These are phyloP conservation scores for Schizaphis graminum DNA, from an alignment of 2,888 invertebrate genomes.

Conservation along the genomic window DNA sequence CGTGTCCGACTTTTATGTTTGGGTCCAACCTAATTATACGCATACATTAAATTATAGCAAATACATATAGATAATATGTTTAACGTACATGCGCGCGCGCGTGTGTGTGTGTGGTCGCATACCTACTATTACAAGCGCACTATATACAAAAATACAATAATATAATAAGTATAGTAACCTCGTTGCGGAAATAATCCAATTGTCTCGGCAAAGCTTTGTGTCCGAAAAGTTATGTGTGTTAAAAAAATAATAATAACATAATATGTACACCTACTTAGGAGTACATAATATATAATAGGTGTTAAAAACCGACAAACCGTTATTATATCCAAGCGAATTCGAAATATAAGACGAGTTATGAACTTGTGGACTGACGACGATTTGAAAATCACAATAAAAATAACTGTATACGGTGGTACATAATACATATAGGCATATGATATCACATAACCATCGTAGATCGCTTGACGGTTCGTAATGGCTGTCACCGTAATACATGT, in stretches of 20 bases:
- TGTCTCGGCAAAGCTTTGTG: not conserved
- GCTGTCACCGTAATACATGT: not conserved
- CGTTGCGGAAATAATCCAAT: not conserved
- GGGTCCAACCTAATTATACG: not conserved
- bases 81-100: not conserved
- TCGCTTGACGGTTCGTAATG: not conserved
- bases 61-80: not conserved
- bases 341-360: not conserved
- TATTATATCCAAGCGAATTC: not conserved
- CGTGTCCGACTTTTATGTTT: constrained; percentile 17
- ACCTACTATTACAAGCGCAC: not conserved
- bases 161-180: not conserved
- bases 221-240: not conserved
- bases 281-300: not conserved
- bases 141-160: not conserved
- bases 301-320: not conserved
- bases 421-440: not conserved
- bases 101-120: not conserved
- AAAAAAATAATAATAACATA: not conserved
- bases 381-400: not conserved
- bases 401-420: not conserved
- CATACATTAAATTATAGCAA: constrained; percentile 10
- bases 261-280: not conserved
- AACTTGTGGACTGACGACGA: not conserved
- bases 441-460: not conserved